A percentile compares a stretch with the other conserved stretches of the same genome.
phyloP scores from a whole-genome alignment of 2,888 invertebrate genomes.

The Metacarcinus magister region DNA sequence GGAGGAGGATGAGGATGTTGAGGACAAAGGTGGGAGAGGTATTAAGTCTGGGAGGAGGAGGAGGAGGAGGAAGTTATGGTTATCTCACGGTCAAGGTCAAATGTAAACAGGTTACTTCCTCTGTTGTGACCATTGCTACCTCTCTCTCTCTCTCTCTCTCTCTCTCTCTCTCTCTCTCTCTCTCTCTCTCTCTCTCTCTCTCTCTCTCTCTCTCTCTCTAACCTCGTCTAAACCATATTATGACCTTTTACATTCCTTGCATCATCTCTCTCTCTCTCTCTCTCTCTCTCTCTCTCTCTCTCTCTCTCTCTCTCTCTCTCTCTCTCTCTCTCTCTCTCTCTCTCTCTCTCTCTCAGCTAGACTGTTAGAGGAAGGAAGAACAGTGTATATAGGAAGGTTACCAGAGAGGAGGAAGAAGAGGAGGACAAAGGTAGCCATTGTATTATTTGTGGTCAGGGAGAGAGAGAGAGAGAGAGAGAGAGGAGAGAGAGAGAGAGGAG shows the following conservation, averaged over 20 bases:
- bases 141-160: background rate
- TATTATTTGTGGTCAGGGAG: background rate
- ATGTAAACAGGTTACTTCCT: background rate
- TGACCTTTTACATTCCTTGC: background rate
- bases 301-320: too few relatives aligned
- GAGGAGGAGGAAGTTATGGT: background rate
- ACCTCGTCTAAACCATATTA: too few relatives aligned
- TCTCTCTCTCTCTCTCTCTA: background rate
- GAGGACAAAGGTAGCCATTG: background rate
- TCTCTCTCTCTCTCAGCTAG: too few relatives aligned
- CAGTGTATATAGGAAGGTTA: too few relatives aligned
- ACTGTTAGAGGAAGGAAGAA: too few relatives aligned
- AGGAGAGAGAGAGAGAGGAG: background rate
- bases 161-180: conserved; percentile 48
- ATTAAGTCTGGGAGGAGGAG: conserved; percentile 19
- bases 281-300: background rate
- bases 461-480: background rate
- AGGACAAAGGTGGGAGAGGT: background rate
- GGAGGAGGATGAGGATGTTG: background rate
- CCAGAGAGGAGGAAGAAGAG: background rate
- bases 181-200: conserved; percentile 41
- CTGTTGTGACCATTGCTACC: background rate
- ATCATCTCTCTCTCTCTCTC: background rate
- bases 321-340: too few relatives aligned
- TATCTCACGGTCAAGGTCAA: background rate